These are phyloP conservation scores for Conger conger DNA, from an alignment of 2,113 vertebrate species.

Conservation along the genomic window DNA sequence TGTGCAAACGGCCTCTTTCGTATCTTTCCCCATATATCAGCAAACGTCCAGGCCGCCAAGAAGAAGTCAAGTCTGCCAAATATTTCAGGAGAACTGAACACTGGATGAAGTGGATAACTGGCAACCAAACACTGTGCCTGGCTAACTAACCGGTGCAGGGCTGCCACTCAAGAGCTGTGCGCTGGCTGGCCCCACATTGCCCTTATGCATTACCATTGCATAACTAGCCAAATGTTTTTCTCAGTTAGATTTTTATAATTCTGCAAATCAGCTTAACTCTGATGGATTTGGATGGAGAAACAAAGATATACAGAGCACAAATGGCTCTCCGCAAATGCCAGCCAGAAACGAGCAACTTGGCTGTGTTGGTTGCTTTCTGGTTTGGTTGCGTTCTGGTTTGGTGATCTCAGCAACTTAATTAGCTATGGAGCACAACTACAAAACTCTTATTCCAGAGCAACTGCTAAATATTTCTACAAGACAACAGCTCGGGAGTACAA, in stretches of 20 bases:
- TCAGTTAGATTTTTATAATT: neutral
- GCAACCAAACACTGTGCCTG: neutral
- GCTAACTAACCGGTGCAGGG: neutral
- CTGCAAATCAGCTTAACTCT: neutral
- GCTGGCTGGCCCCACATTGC: neutral
- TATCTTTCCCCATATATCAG: neutral
- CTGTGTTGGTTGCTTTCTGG: neutral
- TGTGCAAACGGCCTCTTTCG: neutral
- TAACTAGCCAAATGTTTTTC: neutral
- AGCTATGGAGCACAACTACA: neutral
- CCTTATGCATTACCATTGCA: neutral
- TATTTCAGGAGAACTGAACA: neutral
- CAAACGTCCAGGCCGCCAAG: neutral
- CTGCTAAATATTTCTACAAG: too few species aligned
- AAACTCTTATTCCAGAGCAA: too few species aligned
- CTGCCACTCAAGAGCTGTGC: neutral
- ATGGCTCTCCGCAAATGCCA: neutral
- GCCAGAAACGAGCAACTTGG: neutral
- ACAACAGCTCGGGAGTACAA: too few species aligned
- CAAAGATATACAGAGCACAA: neutral
- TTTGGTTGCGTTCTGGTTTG: neutral
- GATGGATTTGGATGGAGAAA: neutral
- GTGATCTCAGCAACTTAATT: neutral
- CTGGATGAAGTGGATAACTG: neutral
- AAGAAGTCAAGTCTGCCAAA: constrained; percentile 2